Base-by-base conservation (phyloP, 2,888 invertebrate genomes). In the Nephrotoma appendiculata region DNA sequence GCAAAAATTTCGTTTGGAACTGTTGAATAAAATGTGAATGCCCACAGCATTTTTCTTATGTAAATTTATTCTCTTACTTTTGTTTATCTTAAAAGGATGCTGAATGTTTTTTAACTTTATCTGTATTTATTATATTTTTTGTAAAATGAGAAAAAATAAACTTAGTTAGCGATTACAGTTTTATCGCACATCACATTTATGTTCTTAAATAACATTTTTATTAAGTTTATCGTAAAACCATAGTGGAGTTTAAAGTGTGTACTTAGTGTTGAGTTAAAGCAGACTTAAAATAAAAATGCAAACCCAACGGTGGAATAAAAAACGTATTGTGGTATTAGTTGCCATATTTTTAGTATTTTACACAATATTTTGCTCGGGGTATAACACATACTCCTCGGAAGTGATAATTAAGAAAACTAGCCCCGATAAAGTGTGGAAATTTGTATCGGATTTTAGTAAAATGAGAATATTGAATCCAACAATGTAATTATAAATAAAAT, bases 381-480 rank as follows among this genome's bases (percentile, higher is more conserved):
- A 90, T 89, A 90, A 92, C 88, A 90, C 91, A 87, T 92, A 92
- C 89, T 90, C 91, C 89, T 90, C 91, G 88, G 93, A 93, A 88
- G 92, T 92, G 86, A 91, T 92, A 88, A 92, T 95, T 88, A 90
- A 91, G 48, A 92, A 94, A 88, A 91, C 93, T 0, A 92, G 93
- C 89, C 94, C 95, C 19, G 93, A 93, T 89, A 92, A 91, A 43
- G 94, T 94, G 45, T 95, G 95, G 95, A 95, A 95, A 90, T 95
- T 93, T 90, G 93, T 95, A n/a, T 94, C 95, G 0, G 95, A 95
- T 91, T 95, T 95, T 89, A 95, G 94, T 89, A 95, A 95, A 90
- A 94, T 95, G 94, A 93, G 93, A 89, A 92, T 92, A 88, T 91
- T 96, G 44, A 95, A 95, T 91, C 95, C 95, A 19, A 94, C 95